A percentile compares a stretch with the other conserved stretches of the same genome.
phyloP scores from a whole-genome alignment of 2,888 invertebrate species.

The Aporophyla lueneburgensis region DNA sequence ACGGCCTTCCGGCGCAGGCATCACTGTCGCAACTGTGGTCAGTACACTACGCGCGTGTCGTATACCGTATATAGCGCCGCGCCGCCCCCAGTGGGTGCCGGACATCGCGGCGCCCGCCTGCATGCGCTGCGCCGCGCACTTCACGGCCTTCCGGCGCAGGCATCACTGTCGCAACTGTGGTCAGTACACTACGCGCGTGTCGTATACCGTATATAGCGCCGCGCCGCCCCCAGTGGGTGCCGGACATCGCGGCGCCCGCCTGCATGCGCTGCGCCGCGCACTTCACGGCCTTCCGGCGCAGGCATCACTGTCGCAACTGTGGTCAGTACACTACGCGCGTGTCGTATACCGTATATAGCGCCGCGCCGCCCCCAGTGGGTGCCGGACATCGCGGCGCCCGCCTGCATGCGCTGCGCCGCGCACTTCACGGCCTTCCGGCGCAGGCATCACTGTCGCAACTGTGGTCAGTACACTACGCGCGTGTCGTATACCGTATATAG shows the following conservation, averaged over 20 bases:
- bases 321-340: slow-evolving; percentile 85
- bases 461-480: slow-evolving; percentile 90
- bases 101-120: slow-evolving; percentile 97
- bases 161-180: slow-evolving; percentile 99
- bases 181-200: slow-evolving; percentile 34
- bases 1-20: slow-evolving; percentile 98
- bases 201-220: slow-evolving; percentile 67
- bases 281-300: slow-evolving; percentile 98
- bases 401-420: slow-evolving; percentile 98
- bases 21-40: slow-evolving; percentile 99
- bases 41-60: not conserved
- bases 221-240: slow-evolving; percentile 98
- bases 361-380: slow-evolving; percentile 98
- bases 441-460: slow-evolving; percentile 99
- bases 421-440: slow-evolving; percentile 98
- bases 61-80: slow-evolving; percentile 80
- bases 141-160: slow-evolving; percentile 98
- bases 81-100: slow-evolving; percentile 98
- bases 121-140: slow-evolving; percentile 97
- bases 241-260: slow-evolving; percentile 97
- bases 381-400: slow-evolving; percentile 97
- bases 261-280: slow-evolving; percentile 98
- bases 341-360: slow-evolving; percentile 66
- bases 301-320: slow-evolving; percentile 99
- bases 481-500: slow-evolving; percentile 53